Evolutionary conservation across 2,113 vertebrate species (phyloP).

Genomic region (Benitochromis conjunctus): DNA sequence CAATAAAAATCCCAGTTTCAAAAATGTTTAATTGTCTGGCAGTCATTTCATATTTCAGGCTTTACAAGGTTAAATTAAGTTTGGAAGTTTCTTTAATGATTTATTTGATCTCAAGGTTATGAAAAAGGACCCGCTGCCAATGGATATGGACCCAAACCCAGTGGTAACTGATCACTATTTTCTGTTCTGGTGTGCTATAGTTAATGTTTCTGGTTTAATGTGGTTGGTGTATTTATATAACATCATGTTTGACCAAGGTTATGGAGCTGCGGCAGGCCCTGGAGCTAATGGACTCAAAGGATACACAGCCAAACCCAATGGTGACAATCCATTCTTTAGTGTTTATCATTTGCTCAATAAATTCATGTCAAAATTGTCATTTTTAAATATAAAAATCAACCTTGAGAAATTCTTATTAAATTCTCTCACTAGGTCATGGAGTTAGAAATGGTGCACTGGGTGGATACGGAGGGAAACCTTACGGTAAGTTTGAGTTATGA

Average conservation of each 20-base stretch:
- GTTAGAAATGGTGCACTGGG: background rate
- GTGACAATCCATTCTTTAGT: background rate
- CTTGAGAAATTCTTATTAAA: background rate
- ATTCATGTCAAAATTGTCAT: background rate
- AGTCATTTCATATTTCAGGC: background rate
- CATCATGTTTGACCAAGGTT: conserved; percentile 11
- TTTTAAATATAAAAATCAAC: background rate
- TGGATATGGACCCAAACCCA: conserved; percentile 43
- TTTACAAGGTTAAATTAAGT: background rate
- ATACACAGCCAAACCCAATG: conserved; percentile 26
- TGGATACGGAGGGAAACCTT: conserved; percentile 15
- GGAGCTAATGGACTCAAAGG: conserved; percentile 4
- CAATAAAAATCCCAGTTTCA: background rate
- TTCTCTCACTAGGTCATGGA: conserved; percentile 25
- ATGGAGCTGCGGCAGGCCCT: conserved; percentile 6
- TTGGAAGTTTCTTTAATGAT: background rate
- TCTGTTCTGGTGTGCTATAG: background rate
- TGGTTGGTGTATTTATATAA: background rate
- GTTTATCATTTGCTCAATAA: background rate
- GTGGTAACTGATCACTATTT: conserved; percentile 8
- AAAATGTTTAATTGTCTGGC: background rate
- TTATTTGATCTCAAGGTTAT: conserved; percentile 23
- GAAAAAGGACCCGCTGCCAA: conserved; percentile 14
- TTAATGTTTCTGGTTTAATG: background rate
- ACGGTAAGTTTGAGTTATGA: background rate